Base-by-base conservation (phyloP, 2,888 invertebrate genomes). In the Cosmorhoe ocellata region DNA sequence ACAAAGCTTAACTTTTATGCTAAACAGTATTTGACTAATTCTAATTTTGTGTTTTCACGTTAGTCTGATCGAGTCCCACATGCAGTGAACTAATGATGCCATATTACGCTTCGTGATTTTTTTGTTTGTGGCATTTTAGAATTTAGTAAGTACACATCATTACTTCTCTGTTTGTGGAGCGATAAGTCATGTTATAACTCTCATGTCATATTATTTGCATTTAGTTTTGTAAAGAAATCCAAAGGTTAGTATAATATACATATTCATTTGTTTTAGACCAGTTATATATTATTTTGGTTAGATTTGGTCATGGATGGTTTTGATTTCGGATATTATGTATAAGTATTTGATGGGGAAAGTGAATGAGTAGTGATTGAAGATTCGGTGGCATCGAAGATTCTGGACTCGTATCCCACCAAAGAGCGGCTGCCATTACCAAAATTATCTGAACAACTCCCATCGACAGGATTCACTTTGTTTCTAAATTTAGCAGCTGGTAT, bases 401-500 rank as follows among this genome's bases (percentile, higher is more conserved):
- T 64, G 59, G 67, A 73, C 66, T 10, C 33, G 45, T 58, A 55
- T 60, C 63, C 65, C 66, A 65, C 63, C 57, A 55, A 59, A 64
- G 64, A 58, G 61, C 64, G 62, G 62, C 60, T 66, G 65, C 71
- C 71, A 68, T 76, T 69, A 71, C 76, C 79, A 75, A 79, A 76
- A 74, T 61, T 66, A 73, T 74, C 73, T 70, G 56, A 68, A 72
- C 56, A 60, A 66, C 55, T 71, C 71, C 75, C 76, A 74, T 70
- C 76, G 79, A 76, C 73, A 78, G 77, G 81, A 77, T 79, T 79
- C 70, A 68, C 73, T 67, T 77, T 75, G 74, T 81, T 83, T 87
- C 86, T 84, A 89, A 90, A 90, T 87, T 86, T 90, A 90, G 85
- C 87, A 86, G 89, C 88, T 87, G 90, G 84, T 87, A 91, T 89